phyloP scores from a whole-genome alignment of 2,888 invertebrate genomes.

The Epinotia brunnichana region DNA sequence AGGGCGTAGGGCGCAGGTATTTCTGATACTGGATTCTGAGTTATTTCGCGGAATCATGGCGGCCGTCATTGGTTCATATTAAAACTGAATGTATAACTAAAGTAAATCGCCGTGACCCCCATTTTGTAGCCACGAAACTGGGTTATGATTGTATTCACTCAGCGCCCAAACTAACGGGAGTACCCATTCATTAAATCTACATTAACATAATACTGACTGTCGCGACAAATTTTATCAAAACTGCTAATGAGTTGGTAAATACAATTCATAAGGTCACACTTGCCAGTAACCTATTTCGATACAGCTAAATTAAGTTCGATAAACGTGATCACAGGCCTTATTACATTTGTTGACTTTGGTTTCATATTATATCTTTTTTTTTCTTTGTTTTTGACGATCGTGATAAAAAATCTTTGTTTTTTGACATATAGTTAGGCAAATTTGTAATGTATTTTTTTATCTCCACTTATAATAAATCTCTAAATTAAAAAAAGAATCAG shows the following conservation, averaged over 20 bases:
- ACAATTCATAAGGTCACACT: slow-evolving; percentile 10
- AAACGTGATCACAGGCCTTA: too few species aligned
- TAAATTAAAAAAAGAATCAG: too few species aligned
- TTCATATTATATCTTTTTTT: too few species aligned
- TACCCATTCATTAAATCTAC: slow-evolving; percentile 58
- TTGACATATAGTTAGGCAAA: too few species aligned
- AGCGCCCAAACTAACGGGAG: slow-evolving; percentile 67
- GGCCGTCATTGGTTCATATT: slow-evolving; percentile 7
- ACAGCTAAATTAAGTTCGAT: too few species aligned
- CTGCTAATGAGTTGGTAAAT: slow-evolving; percentile 9
- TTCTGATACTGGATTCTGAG: not conserved
- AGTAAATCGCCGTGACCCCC: slow-evolving; percentile 59
- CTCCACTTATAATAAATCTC: too few species aligned
- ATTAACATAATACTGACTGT: slow-evolving; percentile 44
- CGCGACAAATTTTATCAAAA: not conserved
- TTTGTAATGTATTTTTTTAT: too few species aligned
- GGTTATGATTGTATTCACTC: slow-evolving; percentile 62
- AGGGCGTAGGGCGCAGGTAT: not conserved
- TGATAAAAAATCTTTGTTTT: too few species aligned
- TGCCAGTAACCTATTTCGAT: not conserved
- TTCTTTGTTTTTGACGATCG: too few species aligned
- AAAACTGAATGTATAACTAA: slow-evolving; percentile 46
- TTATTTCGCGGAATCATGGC: not conserved
- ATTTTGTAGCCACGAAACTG: slow-evolving; percentile 63
- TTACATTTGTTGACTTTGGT: too few species aligned